Conservation (phyloP, 1,140 invertebrate species). For the Drosophila sechellia region DNA sequence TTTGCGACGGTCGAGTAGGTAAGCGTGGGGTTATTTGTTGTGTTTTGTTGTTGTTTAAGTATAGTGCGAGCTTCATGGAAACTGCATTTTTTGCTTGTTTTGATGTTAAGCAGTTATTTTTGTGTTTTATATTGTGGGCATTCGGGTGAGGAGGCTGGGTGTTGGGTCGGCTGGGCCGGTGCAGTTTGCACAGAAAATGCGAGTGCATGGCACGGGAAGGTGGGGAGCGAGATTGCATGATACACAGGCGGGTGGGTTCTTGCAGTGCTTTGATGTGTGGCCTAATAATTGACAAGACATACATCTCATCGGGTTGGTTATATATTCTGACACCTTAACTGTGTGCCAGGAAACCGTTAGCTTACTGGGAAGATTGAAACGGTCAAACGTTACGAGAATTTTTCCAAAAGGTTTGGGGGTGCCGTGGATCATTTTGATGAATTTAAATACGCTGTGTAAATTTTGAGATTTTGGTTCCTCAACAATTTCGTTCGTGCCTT, state of each 20-base stretch:
- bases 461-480: neutral
- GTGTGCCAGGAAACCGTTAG: too few species aligned
- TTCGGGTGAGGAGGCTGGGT: neutral
- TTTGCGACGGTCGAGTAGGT: neutral
- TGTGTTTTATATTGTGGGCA: neutral
- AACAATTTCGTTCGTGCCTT: too few species aligned
- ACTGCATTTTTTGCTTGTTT: slow-evolving; percentile 29
- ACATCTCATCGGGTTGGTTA: neutral
- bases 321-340: too few species aligned
- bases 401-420: neutral
- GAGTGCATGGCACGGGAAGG: neutral
- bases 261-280: neutral
- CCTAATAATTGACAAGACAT: neutral
- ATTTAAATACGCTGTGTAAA: neutral
- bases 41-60: slow-evolving; percentile 23
- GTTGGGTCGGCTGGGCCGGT: too few species aligned
- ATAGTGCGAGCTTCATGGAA: slow-evolving; percentile 27
- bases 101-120: neutral
- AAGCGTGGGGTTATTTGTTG: slow-evolving; percentile 5
- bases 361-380: too few species aligned
- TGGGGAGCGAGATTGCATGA: neutral
- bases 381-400: neutral
- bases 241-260: neutral
- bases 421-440: neutral
- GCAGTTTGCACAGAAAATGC: neutral